A percentile compares a stretch with the other conserved stretches of the same genome.
phyloP scores from a whole-genome alignment of 2,888 invertebrate species.

The Acronicta alni region DNA sequence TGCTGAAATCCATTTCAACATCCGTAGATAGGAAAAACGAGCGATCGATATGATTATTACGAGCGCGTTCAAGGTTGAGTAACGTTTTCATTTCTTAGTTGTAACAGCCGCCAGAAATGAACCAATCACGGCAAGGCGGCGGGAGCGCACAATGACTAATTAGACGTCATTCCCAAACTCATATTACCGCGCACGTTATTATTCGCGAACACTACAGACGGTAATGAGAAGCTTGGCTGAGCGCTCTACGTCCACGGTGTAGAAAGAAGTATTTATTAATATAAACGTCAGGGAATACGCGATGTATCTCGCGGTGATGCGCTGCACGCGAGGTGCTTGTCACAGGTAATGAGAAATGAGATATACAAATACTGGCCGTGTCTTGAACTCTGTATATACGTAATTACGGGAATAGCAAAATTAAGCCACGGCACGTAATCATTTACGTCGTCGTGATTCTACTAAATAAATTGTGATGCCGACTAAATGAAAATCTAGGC shows the following conservation, averaged over 20 bases:
- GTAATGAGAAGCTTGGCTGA: conserved; percentile 52
- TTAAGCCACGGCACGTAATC: conserved; percentile 13
- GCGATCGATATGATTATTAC: conserved; percentile 11
- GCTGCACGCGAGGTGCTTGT: conserved; percentile 56
- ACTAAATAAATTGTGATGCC: conserved; percentile 30
- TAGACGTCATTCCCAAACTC: conserved; percentile 49
- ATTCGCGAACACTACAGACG: conserved; percentile 39
- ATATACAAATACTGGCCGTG: conserved; percentile 21
- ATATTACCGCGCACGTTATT: conserved; percentile 38
- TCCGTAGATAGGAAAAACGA: conserved; percentile 12
- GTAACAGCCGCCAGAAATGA: conserved; percentile 27
- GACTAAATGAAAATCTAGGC: conserved; percentile 44
- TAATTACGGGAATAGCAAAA: conserved; percentile 35
- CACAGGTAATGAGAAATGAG: conserved; percentile 59
- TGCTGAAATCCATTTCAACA: conserved; percentile 22
- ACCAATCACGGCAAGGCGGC: conserved; percentile 37
- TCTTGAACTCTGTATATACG: conserved; percentile 8
- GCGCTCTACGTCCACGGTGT: conserved; percentile 37
- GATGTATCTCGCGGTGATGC: conserved; percentile 21
- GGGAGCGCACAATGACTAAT: conserved; percentile 41
- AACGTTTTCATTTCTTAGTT: conserved; percentile 27
- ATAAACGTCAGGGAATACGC: conserved; percentile 47
- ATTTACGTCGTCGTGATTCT: conserved; percentile 29
- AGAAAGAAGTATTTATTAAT: conserved; percentile 52
- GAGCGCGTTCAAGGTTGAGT: conserved; percentile 8